These are phyloP conservation scores for Pachyrhynchus sulphureomaculatus DNA, from an alignment of 1,140 invertebrate genomes.

Conservation along the genomic window DNA sequence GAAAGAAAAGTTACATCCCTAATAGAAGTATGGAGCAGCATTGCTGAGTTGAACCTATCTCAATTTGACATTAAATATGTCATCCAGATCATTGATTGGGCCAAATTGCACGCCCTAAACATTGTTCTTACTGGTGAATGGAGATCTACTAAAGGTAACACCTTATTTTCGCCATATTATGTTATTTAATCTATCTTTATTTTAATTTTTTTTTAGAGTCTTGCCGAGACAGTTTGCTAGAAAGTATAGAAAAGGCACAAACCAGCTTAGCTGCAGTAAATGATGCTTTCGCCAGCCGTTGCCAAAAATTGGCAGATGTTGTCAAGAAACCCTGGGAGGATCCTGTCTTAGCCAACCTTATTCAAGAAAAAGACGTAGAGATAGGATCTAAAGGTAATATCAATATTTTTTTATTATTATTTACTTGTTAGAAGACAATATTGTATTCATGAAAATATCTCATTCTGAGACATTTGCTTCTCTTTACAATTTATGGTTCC, in stretches of 20 bases:
- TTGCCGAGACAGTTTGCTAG: slow-evolving; percentile 36
- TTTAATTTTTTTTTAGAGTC: slow-evolving; percentile 30
- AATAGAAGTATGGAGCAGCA: slow-evolving; percentile 47
- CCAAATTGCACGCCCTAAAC: slow-evolving; percentile 48
- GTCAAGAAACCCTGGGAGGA: slow-evolving; percentile 48
- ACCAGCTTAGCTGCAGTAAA: slow-evolving; percentile 38
- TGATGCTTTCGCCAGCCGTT: slow-evolving; percentile 40
- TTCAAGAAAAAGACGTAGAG: slow-evolving; percentile 38
- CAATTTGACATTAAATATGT: slow-evolving; percentile 42
- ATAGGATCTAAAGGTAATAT: slow-evolving; percentile 43
- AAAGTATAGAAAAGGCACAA: slow-evolving; percentile 42
- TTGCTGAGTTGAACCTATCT: slow-evolving; percentile 36
- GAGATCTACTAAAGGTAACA: slow-evolving; percentile 47
- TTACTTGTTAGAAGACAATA: background rate
- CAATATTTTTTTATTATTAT: background rate
- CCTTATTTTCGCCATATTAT: no score
- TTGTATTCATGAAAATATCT: no score
- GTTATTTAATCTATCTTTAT: no score
- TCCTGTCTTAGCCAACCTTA: slow-evolving; percentile 37
- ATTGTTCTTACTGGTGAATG: slow-evolving; percentile 49
- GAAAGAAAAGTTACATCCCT: slow-evolving; percentile 44
- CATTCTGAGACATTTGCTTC: no score
- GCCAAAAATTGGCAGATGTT: slow-evolving; percentile 45
- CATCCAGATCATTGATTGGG: slow-evolving; percentile 46
- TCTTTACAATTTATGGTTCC: no score